phyloP scores from a whole-genome alignment of 2,113 vertebrate species.

The Argyrosomus japonicus region DNA sequence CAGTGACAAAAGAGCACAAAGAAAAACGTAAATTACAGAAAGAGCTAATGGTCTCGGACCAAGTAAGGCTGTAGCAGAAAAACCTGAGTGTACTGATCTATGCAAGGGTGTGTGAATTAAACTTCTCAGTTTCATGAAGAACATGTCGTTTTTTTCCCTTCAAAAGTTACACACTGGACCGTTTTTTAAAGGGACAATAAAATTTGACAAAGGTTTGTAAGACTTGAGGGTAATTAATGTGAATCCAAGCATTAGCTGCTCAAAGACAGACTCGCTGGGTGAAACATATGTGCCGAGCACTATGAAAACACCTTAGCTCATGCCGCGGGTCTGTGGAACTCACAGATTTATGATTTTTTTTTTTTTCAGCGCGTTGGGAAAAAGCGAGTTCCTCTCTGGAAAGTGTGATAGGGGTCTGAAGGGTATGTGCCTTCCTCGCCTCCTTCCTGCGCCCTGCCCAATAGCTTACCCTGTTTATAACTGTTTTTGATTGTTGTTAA shows the following conservation, averaged over 20 bases:
- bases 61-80: not conserved
- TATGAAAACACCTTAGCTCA: constrained; percentile 78
- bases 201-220: not conserved
- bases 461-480: constrained; percentile 72
- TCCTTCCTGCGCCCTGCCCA: constrained; percentile 73
- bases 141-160: not conserved
- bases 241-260: constrained; percentile 45
- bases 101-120: not conserved
- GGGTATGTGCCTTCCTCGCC: constrained; percentile 61
- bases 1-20: not conserved
- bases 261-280: constrained; percentile 22
- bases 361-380: constrained; percentile 50
- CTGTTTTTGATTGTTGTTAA: constrained; percentile 82
- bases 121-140: not conserved
- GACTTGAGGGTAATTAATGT: constrained; percentile 15
- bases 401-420: constrained; percentile 80
- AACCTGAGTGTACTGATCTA: not conserved
- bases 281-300: constrained; percentile 54
- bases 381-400: constrained; percentile 77
- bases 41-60: no score
- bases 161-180: not conserved
- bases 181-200: not conserved
- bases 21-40: not conserved
- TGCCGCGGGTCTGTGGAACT: constrained; percentile 57
- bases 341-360: constrained; percentile 67